Conservation (phyloP, 37 sponge, comb jelly and placozoan species). For the Crambe crambe region DNA sequence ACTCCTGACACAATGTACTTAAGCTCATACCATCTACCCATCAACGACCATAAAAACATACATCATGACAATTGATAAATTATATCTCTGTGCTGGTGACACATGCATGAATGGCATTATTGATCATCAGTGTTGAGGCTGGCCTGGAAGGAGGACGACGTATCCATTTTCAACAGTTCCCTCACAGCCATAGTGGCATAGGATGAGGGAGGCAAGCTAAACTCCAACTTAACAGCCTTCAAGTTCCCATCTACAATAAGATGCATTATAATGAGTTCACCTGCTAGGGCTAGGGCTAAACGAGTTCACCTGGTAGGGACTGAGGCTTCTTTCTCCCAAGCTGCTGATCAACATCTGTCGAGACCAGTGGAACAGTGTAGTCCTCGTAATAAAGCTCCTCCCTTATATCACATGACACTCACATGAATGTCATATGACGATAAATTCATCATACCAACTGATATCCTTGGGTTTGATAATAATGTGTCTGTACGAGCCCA, state of each 20-base stretch:
- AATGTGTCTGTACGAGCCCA: slow-evolving; percentile 69
- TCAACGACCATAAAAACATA: too few relatives aligned
- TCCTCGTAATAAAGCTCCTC: slow-evolving; percentile 54
- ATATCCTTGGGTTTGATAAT: slow-evolving; percentile 68
- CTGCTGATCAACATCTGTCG: slow-evolving; percentile 67
- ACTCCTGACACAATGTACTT: neutral
- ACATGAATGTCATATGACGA: too few relatives aligned
- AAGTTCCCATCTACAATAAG: slow-evolving; percentile 11
- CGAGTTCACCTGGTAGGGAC: slow-evolving; percentile 15
- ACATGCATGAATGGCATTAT: neutral
- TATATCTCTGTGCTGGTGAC: neutral
- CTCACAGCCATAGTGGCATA: slow-evolving; percentile 96
- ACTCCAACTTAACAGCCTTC: slow-evolving; percentile 64
- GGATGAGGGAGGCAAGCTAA: slow-evolving; percentile 77
- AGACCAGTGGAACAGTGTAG: slow-evolving; percentile 52
- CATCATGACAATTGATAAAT: neutral
- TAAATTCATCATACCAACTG: slow-evolving; percentile 47
- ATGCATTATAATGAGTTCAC: neutral
- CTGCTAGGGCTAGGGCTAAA: neutral
- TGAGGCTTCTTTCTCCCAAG: slow-evolving; percentile 20
- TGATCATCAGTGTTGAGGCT: slow-evolving; percentile 39
- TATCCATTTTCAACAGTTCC: slow-evolving; percentile 80
- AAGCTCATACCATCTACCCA: neutral
- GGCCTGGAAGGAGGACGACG: slow-evolving; percentile 69
- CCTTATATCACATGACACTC: slow-evolving; percentile 36